Evolutionary conservation across 2,113 vertebrate species (phyloP), one percentile per base, ranked within the genome.

Genomic region (Pterocles gutturalis): DNA sequence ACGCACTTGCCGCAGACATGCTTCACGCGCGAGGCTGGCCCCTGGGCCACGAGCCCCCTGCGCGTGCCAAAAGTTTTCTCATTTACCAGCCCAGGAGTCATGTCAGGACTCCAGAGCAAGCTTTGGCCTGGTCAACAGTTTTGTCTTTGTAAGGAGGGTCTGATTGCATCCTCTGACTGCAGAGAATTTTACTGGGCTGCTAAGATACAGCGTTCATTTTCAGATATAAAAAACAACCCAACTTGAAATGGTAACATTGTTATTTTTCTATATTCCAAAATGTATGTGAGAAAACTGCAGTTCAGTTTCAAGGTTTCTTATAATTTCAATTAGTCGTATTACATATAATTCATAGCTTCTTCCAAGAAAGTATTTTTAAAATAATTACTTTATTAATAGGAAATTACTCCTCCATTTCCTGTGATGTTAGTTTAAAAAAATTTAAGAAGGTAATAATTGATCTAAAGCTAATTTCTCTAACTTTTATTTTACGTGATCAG

Each of bases 11-110:
- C 5, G 8, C 29, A 43, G 61, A 51, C 9, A 24, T 1, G 10
- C 21, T 46, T 33, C 21, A 2, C 0, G 0, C 5, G 17, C 0
- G 1, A 51, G 20, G 19, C 29, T 5, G 21, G 22, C 54, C 22
- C 43, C 12, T 0, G 0, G 54, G 28, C 19, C 19, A 33, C 0
- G 0, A 36, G 17, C 5, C 3, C 16, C 1, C 18, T 71, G 5
- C 18, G 21, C 20, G 13, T 29, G 15, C 34, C 72, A 49, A 3
- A 38, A 25, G 4, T 10, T 67, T 12, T 41, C 62, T 25, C 45
- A 54, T 12, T 29, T 25, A 2, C 7, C 28, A 54, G 10, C 28
- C 28, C 10, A 5, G 5, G 15, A 34, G 24, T 21, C 62, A 8
- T 0, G 1, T 62, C 61, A 80, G 66, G 41, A 57, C 46, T 71